These are phyloP conservation scores for Synodontis membranacea DNA, from an alignment of 2,113 vertebrate species.

Conservation along the genomic window DNA sequence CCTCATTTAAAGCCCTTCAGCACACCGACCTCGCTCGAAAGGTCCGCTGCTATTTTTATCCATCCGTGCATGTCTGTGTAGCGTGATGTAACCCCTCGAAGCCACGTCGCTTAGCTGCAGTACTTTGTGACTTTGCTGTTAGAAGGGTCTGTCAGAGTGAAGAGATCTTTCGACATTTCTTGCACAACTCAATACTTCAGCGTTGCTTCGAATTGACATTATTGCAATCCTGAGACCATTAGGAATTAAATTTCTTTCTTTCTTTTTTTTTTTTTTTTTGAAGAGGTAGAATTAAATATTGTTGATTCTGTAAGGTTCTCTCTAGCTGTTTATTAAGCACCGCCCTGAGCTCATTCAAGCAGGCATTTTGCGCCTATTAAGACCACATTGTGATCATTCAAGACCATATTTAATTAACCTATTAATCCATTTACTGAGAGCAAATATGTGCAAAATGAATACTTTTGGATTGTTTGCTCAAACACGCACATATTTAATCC, in stretches of 20 bases:
- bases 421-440: neutral
- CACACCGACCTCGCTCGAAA: constrained; percentile 13
- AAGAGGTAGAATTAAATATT: too few relatives aligned
- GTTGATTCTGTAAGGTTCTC: too few relatives aligned
- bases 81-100: neutral
- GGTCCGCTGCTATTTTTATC: neutral
- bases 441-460: neutral
- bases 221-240: neutral
- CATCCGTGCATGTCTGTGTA: neutral
- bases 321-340: too few relatives aligned
- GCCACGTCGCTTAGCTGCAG: neutral
- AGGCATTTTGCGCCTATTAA: too few relatives aligned
- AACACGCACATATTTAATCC: neutral
- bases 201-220: neutral
- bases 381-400: too few relatives aligned
- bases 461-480: too few relatives aligned
- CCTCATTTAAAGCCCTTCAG: neutral
- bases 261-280: too few relatives aligned
- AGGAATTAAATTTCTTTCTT: too few relatives aligned
- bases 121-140: neutral
- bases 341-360: too few relatives aligned
- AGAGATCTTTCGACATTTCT: neutral
- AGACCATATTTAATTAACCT: neutral
- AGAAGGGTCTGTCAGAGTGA: neutral
- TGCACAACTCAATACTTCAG: neutral